A percentile compares a stretch with the other conserved stretches of the same genome.
These are phyloP conservation scores for Aporophyla nigra DNA, from an alignment of 2,888 invertebrate species.

Conservation along the genomic window DNA sequence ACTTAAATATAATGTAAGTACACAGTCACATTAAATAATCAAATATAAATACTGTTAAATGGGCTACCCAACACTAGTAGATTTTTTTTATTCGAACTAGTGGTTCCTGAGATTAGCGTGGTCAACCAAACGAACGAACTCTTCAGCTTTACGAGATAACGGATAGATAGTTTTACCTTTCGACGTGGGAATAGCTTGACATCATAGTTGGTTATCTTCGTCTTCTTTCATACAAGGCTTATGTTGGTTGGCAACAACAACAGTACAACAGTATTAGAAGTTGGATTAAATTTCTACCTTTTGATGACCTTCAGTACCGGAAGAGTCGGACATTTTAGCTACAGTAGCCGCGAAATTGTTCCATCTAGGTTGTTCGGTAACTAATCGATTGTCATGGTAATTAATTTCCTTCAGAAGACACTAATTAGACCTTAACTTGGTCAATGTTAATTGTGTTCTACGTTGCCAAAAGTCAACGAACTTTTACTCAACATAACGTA, in stretches of 20 bases:
- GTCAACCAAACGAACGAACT: too few relatives aligned
- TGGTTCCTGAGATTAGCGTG: too few relatives aligned
- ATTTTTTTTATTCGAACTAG: too few relatives aligned
- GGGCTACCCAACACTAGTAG: too few relatives aligned
- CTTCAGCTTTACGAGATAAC: not conserved
- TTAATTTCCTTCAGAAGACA: conserved; percentile 14
- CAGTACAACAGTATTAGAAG: too few relatives aligned
- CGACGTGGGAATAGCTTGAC: not conserved
- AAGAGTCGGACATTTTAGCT: conserved; percentile 18
- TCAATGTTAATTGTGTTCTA: conserved; percentile 11
- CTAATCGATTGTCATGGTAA: conserved; percentile 27
- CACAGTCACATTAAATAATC: too few relatives aligned
- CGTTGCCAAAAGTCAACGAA: conserved; percentile 50
- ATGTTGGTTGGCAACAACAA: not conserved
- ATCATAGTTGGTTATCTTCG: not conserved
- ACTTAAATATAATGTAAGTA: too few relatives aligned
- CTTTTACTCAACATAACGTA: conserved; percentile 53
- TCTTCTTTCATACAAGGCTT: not conserved
- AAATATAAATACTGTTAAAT: too few relatives aligned
- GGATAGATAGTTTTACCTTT: not conserved
- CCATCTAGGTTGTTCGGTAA: not conserved
- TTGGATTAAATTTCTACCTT: not conserved
- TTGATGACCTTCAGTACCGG: not conserved
- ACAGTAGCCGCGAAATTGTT: not conserved
- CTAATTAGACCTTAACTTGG: not conserved